A percentile compares a stretch with the other conserved stretches of the same genome.
phyloP scores from a whole-genome alignment of 2,888 invertebrate genomes.

The Stratiomys singularior region DNA sequence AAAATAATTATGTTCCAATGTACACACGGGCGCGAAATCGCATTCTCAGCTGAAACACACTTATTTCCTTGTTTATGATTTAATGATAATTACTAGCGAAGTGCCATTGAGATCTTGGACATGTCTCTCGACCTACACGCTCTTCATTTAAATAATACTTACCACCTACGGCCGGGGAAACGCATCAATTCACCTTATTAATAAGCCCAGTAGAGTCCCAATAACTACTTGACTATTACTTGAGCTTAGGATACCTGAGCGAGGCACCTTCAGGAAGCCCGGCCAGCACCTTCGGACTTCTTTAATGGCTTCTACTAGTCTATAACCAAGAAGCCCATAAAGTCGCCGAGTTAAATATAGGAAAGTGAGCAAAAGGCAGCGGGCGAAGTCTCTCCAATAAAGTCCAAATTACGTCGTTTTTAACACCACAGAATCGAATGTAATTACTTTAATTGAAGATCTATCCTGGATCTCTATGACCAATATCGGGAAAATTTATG shows the following conservation, averaged over 20 bases:
- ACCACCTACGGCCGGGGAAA: slow-evolving; percentile 22
- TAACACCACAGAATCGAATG: slow-evolving; percentile 44
- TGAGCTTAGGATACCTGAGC: background rate
- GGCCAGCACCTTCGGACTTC: slow-evolving; percentile 23
- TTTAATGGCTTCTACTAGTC: slow-evolving; percentile 24
- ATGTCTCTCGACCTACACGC: slow-evolving; percentile 31
- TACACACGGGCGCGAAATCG: background rate
- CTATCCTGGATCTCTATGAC: slow-evolving; percentile 29
- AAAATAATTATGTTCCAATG: slow-evolving; percentile 24
- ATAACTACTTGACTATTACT: slow-evolving; percentile 41
- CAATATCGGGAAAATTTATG: slow-evolving; percentile 35
- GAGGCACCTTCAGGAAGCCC: slow-evolving; percentile 28
- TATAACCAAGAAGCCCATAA: slow-evolving; percentile 30
- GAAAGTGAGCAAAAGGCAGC: slow-evolving; percentile 6
- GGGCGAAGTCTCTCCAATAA: slow-evolving; percentile 21
- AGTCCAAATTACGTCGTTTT: slow-evolving; percentile 38
- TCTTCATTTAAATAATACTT: slow-evolving; percentile 19
- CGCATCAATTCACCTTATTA: slow-evolving; percentile 37
- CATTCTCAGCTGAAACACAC: slow-evolving; percentile 5
- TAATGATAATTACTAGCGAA: slow-evolving; percentile 22
- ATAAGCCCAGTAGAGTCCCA: slow-evolving; percentile 31
- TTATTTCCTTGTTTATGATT: slow-evolving; percentile 14
- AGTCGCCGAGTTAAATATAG: slow-evolving; percentile 31
- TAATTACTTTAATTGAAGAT: slow-evolving; percentile 44
- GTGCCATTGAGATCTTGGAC: slow-evolving; percentile 16